Evolutionary conservation across 2,888 invertebrate genomes (phyloP), one percentile per base, ranked within the genome.

Genomic region (Acronicta leporina): DNA sequence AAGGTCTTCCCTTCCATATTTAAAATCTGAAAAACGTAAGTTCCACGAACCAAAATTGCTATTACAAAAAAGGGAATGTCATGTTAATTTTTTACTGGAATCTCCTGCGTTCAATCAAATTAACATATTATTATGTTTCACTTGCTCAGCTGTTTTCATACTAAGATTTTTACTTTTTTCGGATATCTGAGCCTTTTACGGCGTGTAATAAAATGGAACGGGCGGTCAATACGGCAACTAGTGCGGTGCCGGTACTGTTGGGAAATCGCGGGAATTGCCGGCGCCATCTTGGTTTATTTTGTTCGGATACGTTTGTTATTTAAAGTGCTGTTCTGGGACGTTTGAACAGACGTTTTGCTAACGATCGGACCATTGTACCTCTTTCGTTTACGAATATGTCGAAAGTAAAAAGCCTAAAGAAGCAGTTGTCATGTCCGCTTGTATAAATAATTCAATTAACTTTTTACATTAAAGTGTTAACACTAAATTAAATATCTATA

Each of bases 171-270:
- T n/a, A n/a, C 4, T 55, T 48, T 65, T 87, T 84, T 80, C 75
- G 75, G 76, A 77, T 79, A 83, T 80, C 80, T 69, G 80, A 82
- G 79, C 81, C 87, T 74, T 90, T 91, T 88, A 92, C 87, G 86
- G 85, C 68, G 57, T 77, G 75, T 83, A 76, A 89, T 92, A 91
- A 92, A 92, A 89, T 73, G 65, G 78, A 87, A 91, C 73, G 77
- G 79, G 77, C 83, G 87, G 64, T 57, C 66, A 63, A 57, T 83
- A 81, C 85, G 77, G 81, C 81, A 82, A 82, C 86, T 87, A 82
- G 83, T 78, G 69, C 56, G 49, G 46, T 51, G 60, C 42, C 30
- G n/a, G 40, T 45, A 38, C 68, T 43, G 16, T 41, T 46, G 41
- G 62, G 53, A 59, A 53, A 58, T 64, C 58, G n/a, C 53, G 60